These are phyloP conservation scores for Hoplias malabaricus DNA, from an alignment of 2,113 vertebrate genomes.

Conservation along the genomic window DNA sequence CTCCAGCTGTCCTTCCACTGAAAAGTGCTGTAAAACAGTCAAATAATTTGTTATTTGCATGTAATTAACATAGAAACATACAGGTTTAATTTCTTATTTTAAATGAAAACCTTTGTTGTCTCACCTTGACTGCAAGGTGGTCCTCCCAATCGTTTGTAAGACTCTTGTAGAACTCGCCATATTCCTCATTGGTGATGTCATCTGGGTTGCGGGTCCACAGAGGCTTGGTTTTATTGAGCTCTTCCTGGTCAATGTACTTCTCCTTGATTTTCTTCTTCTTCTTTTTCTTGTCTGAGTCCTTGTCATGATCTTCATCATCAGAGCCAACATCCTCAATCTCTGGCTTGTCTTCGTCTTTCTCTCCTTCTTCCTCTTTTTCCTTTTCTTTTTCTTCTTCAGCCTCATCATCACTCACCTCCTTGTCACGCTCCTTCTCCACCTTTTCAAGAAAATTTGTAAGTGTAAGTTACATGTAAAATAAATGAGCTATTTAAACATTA, in stretches of 20 bases:
- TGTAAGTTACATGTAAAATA: neutral
- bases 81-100: too few species aligned
- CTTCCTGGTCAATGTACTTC: slow-evolving; percentile 80
- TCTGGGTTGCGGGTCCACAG: slow-evolving; percentile 96
- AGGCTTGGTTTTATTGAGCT: slow-evolving; percentile 81
- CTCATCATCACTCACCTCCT: slow-evolving; percentile 79
- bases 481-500: neutral
- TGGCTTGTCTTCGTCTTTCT: slow-evolving; percentile 75
- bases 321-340: slow-evolving; percentile 81
- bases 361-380: slow-evolving; percentile 65
- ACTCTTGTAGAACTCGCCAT: slow-evolving; percentile 96
- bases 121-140: slow-evolving; percentile 78
- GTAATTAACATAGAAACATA: too few species aligned
- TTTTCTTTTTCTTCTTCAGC: slow-evolving; percentile 86
- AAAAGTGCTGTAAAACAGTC: slow-evolving; percentile 82
- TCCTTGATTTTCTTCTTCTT: slow-evolving; percentile 84
- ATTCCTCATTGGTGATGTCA: slow-evolving; percentile 93
- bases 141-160: slow-evolving; percentile 85
- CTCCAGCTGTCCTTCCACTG: slow-evolving; percentile 93
- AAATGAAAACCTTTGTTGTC: neutral
- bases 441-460: slow-evolving; percentile 45
- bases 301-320: slow-evolving; percentile 72
- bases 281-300: slow-evolving; percentile 70
- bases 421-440: slow-evolving; percentile 93
- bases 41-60: neutral